phyloP scores from a whole-genome alignment of 2,888 invertebrate genomes.

The Lamellibrachia satsuma region DNA sequence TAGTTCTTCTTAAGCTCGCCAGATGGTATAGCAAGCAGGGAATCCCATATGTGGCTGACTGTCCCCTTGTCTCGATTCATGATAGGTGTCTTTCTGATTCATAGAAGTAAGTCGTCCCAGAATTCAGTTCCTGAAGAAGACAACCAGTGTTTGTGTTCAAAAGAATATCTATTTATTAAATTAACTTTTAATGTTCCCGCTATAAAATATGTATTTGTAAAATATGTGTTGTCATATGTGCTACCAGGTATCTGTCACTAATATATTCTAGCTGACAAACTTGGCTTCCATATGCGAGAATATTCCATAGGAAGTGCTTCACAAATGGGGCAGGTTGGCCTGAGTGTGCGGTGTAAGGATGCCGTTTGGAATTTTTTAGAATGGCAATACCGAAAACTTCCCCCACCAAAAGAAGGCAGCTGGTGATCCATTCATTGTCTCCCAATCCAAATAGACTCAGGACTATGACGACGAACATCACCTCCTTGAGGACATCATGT shows the following conservation, averaged over 20 bases:
- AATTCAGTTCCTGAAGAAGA: too few relatives aligned
- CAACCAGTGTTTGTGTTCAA: too few relatives aligned
- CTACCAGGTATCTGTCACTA: not conserved
- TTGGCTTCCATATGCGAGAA: not conserved
- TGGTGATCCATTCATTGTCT: constrained; percentile 22
- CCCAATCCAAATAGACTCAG: not conserved
- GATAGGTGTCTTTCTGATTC: too few relatives aligned
- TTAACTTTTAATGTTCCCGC: too few relatives aligned
- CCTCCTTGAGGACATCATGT: constrained; percentile 13
- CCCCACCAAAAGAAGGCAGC: constrained; percentile 21
- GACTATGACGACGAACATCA: constrained; percentile 17
- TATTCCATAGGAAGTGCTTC: not conserved
- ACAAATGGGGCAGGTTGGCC: not conserved
- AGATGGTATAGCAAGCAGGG: too few relatives aligned
- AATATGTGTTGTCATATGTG: too few relatives aligned
- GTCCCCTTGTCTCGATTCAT: too few relatives aligned
- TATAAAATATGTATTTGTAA: too few relatives aligned
- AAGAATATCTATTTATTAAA: too few relatives aligned
- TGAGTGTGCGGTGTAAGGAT: not conserved
- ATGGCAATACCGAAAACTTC: constrained; percentile 23
- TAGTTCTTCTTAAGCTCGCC: too few relatives aligned
- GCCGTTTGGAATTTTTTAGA: not conserved
- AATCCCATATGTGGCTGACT: too few relatives aligned
- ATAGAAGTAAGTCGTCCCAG: too few relatives aligned
- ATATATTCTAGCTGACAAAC: not conserved